Conservation (phyloP, 2,113 vertebrate genomes). For the Gadus chalcogrammus region DNA sequence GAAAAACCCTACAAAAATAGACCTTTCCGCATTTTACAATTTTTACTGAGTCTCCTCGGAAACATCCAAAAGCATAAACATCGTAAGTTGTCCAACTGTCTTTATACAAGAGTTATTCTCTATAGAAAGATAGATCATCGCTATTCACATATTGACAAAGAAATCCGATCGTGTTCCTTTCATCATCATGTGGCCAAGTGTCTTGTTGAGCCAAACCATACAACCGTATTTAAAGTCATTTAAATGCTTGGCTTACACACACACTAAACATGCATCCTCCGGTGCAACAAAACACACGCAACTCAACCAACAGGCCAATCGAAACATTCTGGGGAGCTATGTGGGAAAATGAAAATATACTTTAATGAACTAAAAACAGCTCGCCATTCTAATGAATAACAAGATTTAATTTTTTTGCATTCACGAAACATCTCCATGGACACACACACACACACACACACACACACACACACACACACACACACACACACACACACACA, state of each 20-base stretch:
- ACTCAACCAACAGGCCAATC: neutral
- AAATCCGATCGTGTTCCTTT: neutral
- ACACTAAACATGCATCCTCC: neutral
- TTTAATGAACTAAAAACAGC: too few relatives aligned
- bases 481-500: too few relatives aligned
- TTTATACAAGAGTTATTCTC: neutral
- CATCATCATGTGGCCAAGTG: neutral
- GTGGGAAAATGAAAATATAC: too few relatives aligned
- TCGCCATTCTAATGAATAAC: too few relatives aligned
- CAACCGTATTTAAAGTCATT: too few relatives aligned
- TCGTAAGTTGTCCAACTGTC: neutral
- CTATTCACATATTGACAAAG: constrained; percentile 3
- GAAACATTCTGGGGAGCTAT: neutral
- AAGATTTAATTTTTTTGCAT: too few relatives aligned
- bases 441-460: too few relatives aligned
- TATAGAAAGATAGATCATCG: neutral
- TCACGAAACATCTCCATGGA: too few relatives aligned
- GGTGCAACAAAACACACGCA: neutral
- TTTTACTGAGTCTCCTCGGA: neutral
- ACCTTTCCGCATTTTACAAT: constrained; percentile 5
- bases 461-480: too few relatives aligned
- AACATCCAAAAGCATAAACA: neutral
- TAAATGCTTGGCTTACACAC: neutral
- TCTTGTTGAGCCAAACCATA: neutral
- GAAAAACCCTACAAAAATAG: constrained; percentile 16